Evolutionary conservation across 2,888 invertebrate genomes (phyloP).

Genomic region (Trichogramma dendrolimi): DNA sequence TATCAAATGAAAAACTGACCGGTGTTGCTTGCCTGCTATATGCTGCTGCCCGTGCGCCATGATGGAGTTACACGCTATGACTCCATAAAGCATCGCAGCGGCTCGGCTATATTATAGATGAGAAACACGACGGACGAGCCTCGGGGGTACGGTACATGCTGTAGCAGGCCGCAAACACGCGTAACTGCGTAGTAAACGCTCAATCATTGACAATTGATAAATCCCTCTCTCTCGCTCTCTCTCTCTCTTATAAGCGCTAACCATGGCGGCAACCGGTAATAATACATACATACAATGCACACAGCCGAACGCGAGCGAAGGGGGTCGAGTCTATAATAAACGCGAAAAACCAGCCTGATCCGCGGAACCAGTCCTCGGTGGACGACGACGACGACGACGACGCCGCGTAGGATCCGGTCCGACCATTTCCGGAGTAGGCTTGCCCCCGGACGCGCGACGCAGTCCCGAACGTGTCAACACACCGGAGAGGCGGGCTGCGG

Average conservation of each 20-base stretch:
- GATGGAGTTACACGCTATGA: conserved; percentile 22
- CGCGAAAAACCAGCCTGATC: conserved; percentile 36
- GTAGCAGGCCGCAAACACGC: background rate
- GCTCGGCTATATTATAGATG: background rate
- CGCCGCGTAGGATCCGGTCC: conserved; percentile 31
- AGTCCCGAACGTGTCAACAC: conserved; percentile 47
- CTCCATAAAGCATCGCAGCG: conserved; percentile 22
- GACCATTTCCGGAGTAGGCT: conserved; percentile 40
- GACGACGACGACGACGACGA: conserved; percentile 51
- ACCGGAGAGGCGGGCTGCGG: conserved; percentile 34
- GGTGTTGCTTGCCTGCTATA: too few relatives aligned
- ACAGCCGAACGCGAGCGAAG: background rate
- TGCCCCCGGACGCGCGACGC: conserved; percentile 44
- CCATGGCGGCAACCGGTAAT: too few relatives aligned
- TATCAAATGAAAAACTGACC: too few relatives aligned
- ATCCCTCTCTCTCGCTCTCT: background rate
- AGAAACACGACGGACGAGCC: background rate
- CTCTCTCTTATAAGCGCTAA: too few relatives aligned
- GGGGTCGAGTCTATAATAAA: conserved; percentile 1
- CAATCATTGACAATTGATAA: conserved; percentile 16
- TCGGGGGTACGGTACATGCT: background rate
- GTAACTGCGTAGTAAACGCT: conserved; percentile 18
- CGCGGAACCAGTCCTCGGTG: conserved; percentile 33
- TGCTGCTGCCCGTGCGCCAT: conserved; percentile 15
- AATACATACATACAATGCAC: too few relatives aligned